phyloP scores from a whole-genome alignment of 2,113 vertebrate genomes.

The Chauna torquata region DNA sequence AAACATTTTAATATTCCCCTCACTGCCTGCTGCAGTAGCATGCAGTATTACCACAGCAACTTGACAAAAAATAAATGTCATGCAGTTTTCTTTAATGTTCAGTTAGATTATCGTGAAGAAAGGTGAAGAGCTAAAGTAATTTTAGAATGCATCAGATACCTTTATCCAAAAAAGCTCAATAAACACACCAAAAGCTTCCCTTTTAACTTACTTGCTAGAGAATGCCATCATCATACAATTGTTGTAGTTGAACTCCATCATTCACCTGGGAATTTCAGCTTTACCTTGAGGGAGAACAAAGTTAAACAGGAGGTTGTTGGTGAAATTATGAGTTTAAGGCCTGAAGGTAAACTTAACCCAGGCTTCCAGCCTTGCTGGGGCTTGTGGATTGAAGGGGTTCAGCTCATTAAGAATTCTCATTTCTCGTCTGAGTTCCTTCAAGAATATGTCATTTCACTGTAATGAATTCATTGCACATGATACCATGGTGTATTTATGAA shows the following conservation, averaged over 20 bases:
- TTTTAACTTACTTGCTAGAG: neutral
- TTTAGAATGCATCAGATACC: neutral
- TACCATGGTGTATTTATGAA: constrained; percentile 41
- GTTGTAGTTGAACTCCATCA: neutral
- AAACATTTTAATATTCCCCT: neutral
- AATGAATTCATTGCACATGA: constrained; percentile 41
- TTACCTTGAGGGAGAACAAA: neutral
- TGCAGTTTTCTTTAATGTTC: neutral
- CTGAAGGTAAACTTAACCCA: neutral
- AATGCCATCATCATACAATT: neutral
- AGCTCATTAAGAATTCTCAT: constrained; percentile 11
- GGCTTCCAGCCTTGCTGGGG: neutral
- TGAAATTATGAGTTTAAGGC: neutral
- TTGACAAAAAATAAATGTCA: neutral
- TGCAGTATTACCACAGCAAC: neutral
- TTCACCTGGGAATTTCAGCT: neutral
- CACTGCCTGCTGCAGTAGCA: neutral
- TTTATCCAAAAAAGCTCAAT: neutral
- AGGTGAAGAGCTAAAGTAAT: neutral
- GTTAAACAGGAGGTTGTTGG: neutral
- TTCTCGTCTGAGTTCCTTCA: neutral
- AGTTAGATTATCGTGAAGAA: neutral
- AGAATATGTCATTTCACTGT: neutral
- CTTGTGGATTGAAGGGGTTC: neutral
- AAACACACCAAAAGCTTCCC: neutral